A percentile compares a stretch with the other conserved stretches of the same genome.
Evolutionary conservation across 2,113 vertebrate species (phyloP).

Genomic region (Uria lomvia): DNA sequence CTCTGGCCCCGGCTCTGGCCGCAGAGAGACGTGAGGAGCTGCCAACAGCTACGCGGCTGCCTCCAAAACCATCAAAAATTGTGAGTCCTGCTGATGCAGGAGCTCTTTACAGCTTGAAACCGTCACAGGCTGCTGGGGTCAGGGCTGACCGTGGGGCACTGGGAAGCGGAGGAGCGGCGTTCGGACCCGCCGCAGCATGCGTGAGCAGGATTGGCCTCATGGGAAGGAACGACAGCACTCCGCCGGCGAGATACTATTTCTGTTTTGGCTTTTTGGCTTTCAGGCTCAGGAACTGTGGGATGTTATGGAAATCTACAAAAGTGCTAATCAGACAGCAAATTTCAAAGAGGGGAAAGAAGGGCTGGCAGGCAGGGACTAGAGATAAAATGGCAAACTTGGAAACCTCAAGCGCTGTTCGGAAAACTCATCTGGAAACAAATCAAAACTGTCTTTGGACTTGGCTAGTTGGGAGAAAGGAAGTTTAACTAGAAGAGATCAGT

Average conservation of each 20-base stretch:
- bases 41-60: background rate
- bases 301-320: conserved; percentile 37
- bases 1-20: background rate
- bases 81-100: background rate
- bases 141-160: fast-evolving
- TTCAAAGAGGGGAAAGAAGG: conserved; percentile 43
- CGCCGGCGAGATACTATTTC: background rate
- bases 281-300: conserved; percentile 12
- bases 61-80: background rate
- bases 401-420: conserved; percentile 48
- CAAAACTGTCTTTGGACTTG: conserved; percentile 44
- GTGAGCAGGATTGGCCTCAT: background rate
- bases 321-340: conserved; percentile 45
- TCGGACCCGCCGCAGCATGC: fast-evolving
- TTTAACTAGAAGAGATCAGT: conserved; percentile 45
- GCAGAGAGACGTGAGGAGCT: fast-evolving
- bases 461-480: conserved; percentile 38
- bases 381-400: conserved; percentile 61
- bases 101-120: background rate
- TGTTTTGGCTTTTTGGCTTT: background rate
- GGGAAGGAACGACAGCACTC: background rate
- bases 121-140: fast-evolving
- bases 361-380: conserved; percentile 10
- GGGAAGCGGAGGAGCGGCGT: too few relatives aligned
- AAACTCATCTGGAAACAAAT: conserved; percentile 58